Evolutionary conservation across 2,113 vertebrate species (phyloP), one percentile per base, ranked within the genome.

Genomic region (Pelecanoides urinatrix): DNA sequence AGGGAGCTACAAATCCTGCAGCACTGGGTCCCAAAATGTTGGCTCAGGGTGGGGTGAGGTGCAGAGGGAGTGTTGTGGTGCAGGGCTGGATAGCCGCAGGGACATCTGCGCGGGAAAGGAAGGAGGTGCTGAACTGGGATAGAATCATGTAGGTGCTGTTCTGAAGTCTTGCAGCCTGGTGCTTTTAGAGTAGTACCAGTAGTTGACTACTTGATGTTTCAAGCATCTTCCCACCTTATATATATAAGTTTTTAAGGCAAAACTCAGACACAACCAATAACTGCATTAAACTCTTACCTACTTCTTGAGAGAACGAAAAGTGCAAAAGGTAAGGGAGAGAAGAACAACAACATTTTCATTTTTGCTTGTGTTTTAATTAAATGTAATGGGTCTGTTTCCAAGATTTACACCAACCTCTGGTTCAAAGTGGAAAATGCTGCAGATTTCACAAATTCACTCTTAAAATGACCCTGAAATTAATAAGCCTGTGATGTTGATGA

Each of bases 391-490:
- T 65, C 45, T n/a, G 42, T 79, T 90, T 85, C 91, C 70, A 85
- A 87, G 77, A 70, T 86, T 93, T 91, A 78, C 8, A 8, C 47
- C 52, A 53, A 52, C 56, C 49, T 70, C 40, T 50, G 17, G 36
- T 89, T 95, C 66, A 66, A 94, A 88, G 74, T n/a, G 63, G 87
- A 93, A 96, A 97, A 94, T n/a, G 32, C 42, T 1, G 0, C n/a
- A 90, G 88, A 91, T 58, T 95, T 86, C 38, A 62, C 50, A 88
- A 94, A 82, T 90, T 93, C 66, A 26, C 21, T 75, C 44, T 84
- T 84, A 75, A 94, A 94, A 92, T 61, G 27, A 89, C n/a, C 71
- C 58, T 94, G 86, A 94, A 95, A 86, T 91, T 91, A 94, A 94
- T 85, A 92, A 84, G 17, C 23, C n/a, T 87, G n/a, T 73, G 59